Evolutionary conservation across 2,888 invertebrate genomes (phyloP).

Genomic region (Deilephila porcellus): DNA sequence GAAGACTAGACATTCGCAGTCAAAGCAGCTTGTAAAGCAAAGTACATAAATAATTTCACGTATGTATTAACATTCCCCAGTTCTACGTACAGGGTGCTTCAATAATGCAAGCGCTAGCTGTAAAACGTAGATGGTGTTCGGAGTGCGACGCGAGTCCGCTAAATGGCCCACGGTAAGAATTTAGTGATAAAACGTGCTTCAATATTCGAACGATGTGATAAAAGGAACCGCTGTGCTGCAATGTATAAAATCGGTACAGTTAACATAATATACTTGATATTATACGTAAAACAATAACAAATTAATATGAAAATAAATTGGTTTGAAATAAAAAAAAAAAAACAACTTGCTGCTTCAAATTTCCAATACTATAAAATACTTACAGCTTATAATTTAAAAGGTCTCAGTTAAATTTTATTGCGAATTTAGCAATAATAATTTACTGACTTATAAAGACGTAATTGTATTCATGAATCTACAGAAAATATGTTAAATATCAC

Average conservation of each 20-base stretch:
- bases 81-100: slow-evolving; percentile 62
- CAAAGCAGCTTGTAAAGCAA: slow-evolving; percentile 26
- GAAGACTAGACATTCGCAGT: slow-evolving; percentile 15
- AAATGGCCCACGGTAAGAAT: slow-evolving; percentile 75
- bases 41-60: slow-evolving; percentile 38
- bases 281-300: too few relatives aligned
- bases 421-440: too few relatives aligned
- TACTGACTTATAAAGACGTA: too few relatives aligned
- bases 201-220: slow-evolving; percentile 74
- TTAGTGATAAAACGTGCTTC: slow-evolving; percentile 74
- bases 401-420: too few relatives aligned
- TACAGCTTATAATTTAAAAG: too few relatives aligned
- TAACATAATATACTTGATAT: not conserved
- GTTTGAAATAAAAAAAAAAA: too few relatives aligned
- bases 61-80: slow-evolving; percentile 63
- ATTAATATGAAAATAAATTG: too few relatives aligned
- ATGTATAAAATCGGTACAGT: slow-evolving; percentile 50
- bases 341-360: too few relatives aligned
- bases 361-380: too few relatives aligned
- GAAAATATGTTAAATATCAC: not conserved
- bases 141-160: slow-evolving; percentile 63
- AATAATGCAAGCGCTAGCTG: slow-evolving; percentile 71
- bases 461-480: not conserved
- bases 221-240: slow-evolving; percentile 63
- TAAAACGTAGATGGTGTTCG: slow-evolving; percentile 67